Evolutionary conservation across 2,113 vertebrate genomes (phyloP), one percentile per base, ranked within the genome.

Genomic region (Ceyx margarethae): DNA sequence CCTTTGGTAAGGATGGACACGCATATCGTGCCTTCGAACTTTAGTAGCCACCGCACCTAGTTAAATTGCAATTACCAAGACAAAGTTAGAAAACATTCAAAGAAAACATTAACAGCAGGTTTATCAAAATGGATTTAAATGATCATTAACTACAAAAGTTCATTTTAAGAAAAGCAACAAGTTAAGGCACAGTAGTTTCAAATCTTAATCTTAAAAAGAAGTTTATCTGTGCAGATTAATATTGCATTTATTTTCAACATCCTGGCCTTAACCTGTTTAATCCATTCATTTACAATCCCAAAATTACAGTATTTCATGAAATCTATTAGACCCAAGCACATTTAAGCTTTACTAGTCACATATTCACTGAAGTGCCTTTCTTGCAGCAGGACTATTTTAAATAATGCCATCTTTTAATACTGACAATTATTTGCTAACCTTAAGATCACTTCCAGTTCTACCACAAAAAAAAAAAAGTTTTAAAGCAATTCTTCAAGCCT

Each of bases 1-100:
- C 99, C 99, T 99, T 99, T 99, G 99, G 99, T 99, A 99, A 99
- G 99, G 99, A 99, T 99, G 99, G 99, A 99, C 98, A 97, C 99
- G 99, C 99, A 99, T 99, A 98, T 99, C 99, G 98, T 99, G 99
- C 98, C 99, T 99, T 99, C 99, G 99, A 98, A 99, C 98, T 99
- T 99, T 99, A 99, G 99, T 98, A 98, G 99, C 99, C 99, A 99
- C 98, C 98, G 99, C 99, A 99, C 99, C 99, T 99, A 99, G 98
- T 99, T 98, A 99, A 98, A 98, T 98, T 98, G 98, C 98, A 98
- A 99, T 99, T 96, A 98, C 98, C 99, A 99, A 98, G 98, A 99
- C 98, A 99, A 98, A 98, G 98, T 98, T 99, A 99, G 98, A 98
- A 98, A 97, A 98, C 97, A 98, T 97, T 98, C 97, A 97, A 97